A percentile compares a stretch with the other conserved stretches of the same genome.
These are phyloP conservation scores for Nasonia longicornis DNA, from an alignment of 1,140 invertebrate genomes.

Conservation along the genomic window DNA sequence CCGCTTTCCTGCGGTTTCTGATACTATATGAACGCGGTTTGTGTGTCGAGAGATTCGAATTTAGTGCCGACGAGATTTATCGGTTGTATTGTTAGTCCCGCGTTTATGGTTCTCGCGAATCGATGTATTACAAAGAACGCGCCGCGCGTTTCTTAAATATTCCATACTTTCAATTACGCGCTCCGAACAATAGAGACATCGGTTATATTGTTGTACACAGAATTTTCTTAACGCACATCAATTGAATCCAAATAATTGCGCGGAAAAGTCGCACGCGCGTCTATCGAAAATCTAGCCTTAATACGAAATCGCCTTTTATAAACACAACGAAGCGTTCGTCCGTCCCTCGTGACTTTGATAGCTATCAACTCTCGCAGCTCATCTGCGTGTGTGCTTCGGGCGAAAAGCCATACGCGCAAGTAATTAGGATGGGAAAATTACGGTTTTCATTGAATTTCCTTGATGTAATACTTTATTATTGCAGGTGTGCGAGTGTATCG, in stretches of 20 bases:
- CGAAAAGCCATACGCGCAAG: constrained; percentile 4
- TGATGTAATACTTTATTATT: constrained; percentile 35
- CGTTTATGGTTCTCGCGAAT: too few relatives aligned
- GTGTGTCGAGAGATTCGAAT: not conserved
- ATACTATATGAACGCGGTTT: too few relatives aligned
- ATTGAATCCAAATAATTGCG: constrained; percentile 34
- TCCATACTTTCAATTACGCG: too few relatives aligned
- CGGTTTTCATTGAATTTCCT: constrained; percentile 36
- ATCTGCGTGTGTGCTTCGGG: constrained; percentile 5
- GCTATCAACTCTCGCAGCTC: constrained; percentile 23
- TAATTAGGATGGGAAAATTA: constrained; percentile 44
- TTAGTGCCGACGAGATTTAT: not conserved
- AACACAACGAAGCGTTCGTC: not conserved
- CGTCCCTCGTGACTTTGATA: constrained; percentile 36
- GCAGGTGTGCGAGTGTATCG: not conserved
- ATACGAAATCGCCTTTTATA: constrained; percentile 40
- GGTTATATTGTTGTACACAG: too few relatives aligned
- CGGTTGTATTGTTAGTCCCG: not conserved
- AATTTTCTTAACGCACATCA: constrained; percentile 22
- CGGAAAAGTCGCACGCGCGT: constrained; percentile 2
- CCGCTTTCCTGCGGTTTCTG: not conserved
- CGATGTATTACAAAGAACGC: too few relatives aligned
- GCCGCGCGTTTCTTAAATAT: too few relatives aligned
- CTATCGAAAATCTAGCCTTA: constrained; percentile 40
- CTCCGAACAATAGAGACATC: too few relatives aligned